Percentiles rank a stretch among this genome's conserved stretches.
Evolutionary conservation across 1,140 invertebrate genomes (phyloP).

Genomic region (Drosophila ambigua): DNA sequence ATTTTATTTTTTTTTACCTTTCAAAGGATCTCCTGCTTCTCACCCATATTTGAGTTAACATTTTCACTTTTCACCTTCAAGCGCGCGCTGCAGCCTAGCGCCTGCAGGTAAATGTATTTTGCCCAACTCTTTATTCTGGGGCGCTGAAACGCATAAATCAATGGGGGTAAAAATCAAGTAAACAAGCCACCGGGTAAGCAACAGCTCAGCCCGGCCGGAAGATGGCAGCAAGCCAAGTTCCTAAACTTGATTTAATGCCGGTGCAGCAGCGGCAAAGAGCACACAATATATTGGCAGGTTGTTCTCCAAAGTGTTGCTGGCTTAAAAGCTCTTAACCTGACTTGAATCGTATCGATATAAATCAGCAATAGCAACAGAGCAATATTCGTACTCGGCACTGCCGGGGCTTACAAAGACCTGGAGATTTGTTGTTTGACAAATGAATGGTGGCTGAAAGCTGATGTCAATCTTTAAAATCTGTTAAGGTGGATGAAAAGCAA

Average conservation of each 20-base stretch:
- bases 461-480: slow-evolving; percentile 20
- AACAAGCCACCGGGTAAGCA: slow-evolving; percentile 11
- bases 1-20: slow-evolving; percentile 32
- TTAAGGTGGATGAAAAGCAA: background rate
- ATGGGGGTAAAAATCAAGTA: slow-evolving; percentile 27
- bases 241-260: slow-evolving; percentile 63
- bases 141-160: slow-evolving; percentile 63
- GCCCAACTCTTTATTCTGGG: slow-evolving; percentile 54
- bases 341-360: slow-evolving; percentile 53
- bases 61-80: slow-evolving; percentile 27
- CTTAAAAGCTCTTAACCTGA: slow-evolving; percentile 58
- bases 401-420: slow-evolving; percentile 36
- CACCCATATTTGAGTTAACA: slow-evolving; percentile 54
- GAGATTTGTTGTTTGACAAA: slow-evolving; percentile 35
- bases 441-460: slow-evolving; percentile 14
- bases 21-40: too few relatives aligned
- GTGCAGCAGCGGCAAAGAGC: slow-evolving; percentile 17
- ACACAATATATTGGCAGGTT: slow-evolving; percentile 61
- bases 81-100: slow-evolving; percentile 8
- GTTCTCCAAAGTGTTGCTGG: slow-evolving; percentile 50
- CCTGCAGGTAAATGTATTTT: slow-evolving; percentile 31
- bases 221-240: slow-evolving; percentile 57
- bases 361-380: slow-evolving; percentile 38
- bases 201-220: slow-evolving; percentile 10
- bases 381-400: background rate